Conservation (phyloP, 2,888 invertebrate genomes). For the Coelinius sp. region DNA sequence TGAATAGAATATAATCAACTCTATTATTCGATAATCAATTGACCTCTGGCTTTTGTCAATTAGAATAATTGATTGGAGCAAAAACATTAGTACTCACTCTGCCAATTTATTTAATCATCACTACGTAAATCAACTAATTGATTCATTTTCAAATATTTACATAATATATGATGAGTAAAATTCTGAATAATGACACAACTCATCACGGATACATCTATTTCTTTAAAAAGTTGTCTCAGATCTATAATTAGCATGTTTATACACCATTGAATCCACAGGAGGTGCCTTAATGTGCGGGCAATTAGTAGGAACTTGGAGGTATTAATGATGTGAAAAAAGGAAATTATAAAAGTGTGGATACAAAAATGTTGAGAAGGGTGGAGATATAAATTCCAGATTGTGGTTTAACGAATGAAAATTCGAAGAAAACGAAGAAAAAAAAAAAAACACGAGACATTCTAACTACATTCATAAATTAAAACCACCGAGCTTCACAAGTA, state of each 20-base stretch:
- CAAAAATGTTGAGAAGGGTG: background rate
- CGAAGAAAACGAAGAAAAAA: background rate
- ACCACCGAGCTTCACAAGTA: background rate
- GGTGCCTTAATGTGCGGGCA: slow-evolving; percentile 32
- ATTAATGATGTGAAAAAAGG: background rate
- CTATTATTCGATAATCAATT: slow-evolving; percentile 3
- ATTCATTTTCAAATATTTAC: background rate
- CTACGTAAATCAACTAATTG: background rate
- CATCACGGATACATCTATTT: background rate
- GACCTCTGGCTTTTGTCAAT: background rate
- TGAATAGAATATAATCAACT: background rate
- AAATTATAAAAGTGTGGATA: background rate
- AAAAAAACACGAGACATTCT: background rate
- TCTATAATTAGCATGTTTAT: slow-evolving; percentile 52
- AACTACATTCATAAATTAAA: slow-evolving; percentile 4
- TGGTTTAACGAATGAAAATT: slow-evolving; percentile 1
- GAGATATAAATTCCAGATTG: background rate
- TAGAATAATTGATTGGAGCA: background rate
- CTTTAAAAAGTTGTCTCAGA: slow-evolving; percentile 2
- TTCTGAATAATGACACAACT: background rate
- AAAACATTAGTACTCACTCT: background rate
- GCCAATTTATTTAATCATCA: background rate
- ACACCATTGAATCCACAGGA: slow-evolving; percentile 47
- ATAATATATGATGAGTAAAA: background rate
- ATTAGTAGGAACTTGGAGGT: slow-evolving; percentile 42